A percentile compares a stretch with the other conserved stretches of the same genome.
These are phyloP conservation scores for Myiothlypis coronata DNA, from an alignment of 2,797 vertebrate genomes.

Conservation along the genomic window DNA sequence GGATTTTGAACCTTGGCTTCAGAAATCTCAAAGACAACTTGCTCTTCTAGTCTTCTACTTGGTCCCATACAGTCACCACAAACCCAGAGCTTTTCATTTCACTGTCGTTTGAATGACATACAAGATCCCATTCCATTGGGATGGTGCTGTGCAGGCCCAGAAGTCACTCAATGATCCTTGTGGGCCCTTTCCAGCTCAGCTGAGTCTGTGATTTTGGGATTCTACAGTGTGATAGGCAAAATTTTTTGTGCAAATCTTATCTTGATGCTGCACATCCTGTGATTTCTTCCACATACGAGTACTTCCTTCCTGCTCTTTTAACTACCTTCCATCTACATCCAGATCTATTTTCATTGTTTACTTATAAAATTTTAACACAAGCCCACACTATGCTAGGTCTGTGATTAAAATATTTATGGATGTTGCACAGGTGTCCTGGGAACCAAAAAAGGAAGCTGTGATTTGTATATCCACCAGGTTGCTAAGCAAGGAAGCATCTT, in stretches of 20 bases:
- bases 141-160: not conserved
- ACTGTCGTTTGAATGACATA: not conserved
- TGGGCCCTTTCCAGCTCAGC: not conserved
- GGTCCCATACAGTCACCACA: not conserved
- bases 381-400: not conserved
- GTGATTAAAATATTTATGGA: constrained; percentile 37
- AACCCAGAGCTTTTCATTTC: not conserved
- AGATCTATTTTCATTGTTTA: not conserved
- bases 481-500: not conserved
- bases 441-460: not conserved
- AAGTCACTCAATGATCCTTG: not conserved
- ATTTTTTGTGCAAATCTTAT: not conserved
- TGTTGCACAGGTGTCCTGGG: not conserved
- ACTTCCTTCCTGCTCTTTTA: not conserved
- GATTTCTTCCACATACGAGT: not conserved
- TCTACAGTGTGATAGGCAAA: not conserved
- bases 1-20: not conserved
- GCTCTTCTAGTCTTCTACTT: not conserved
- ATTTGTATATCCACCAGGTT: not conserved
- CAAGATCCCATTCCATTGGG: not conserved
- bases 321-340: not conserved
- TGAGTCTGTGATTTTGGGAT: not conserved
- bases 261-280: accelerated
- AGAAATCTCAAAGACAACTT: not conserved
- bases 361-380: not conserved